Conservation (phyloP, 2,888 invertebrate species). For the Cenopis cana region DNA sequence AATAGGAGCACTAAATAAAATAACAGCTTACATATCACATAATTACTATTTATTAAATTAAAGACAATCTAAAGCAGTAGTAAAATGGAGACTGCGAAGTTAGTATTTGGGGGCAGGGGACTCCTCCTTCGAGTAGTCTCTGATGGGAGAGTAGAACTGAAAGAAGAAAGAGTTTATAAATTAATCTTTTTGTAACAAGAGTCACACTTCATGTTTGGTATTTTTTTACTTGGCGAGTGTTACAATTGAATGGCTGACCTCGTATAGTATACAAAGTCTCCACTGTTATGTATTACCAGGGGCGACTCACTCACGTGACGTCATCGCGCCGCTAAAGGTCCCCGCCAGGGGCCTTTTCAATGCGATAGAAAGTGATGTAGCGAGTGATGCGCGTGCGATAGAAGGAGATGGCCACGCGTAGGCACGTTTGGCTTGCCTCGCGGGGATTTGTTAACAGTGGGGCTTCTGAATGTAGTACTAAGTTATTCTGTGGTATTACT, state of each 20-base stretch:
- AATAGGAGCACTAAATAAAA: slow-evolving; percentile 47
- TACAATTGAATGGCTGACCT: neutral
- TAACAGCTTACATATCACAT: slow-evolving; percentile 54
- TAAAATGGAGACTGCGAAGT: slow-evolving; percentile 46
- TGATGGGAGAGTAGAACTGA: slow-evolving; percentile 90
- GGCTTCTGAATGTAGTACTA: too few relatives aligned
- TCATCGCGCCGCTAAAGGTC: too few relatives aligned
- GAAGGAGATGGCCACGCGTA: too few relatives aligned
- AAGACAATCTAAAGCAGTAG: slow-evolving; percentile 60
- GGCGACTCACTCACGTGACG: too few relatives aligned
- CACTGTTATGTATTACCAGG: too few relatives aligned
- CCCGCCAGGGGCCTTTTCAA: too few relatives aligned
- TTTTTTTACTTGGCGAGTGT: neutral
- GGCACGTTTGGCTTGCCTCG: too few relatives aligned
- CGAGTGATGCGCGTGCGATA: too few relatives aligned
- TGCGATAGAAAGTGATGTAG: too few relatives aligned
- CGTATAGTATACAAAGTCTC: neutral
- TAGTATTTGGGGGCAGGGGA: slow-evolving; percentile 89
- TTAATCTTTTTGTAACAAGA: too few relatives aligned
- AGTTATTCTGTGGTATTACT: neutral
- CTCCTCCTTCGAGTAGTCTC: slow-evolving; percentile 87
- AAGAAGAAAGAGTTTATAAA: slow-evolving; percentile 20
- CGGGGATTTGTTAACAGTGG: too few relatives aligned
- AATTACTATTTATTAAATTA: slow-evolving; percentile 73
- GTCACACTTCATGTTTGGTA: too few relatives aligned